Evolutionary conservation across 2,797 vertebrate genomes (phyloP).

Genomic region (Petrocephalus schoutedeni): DNA sequence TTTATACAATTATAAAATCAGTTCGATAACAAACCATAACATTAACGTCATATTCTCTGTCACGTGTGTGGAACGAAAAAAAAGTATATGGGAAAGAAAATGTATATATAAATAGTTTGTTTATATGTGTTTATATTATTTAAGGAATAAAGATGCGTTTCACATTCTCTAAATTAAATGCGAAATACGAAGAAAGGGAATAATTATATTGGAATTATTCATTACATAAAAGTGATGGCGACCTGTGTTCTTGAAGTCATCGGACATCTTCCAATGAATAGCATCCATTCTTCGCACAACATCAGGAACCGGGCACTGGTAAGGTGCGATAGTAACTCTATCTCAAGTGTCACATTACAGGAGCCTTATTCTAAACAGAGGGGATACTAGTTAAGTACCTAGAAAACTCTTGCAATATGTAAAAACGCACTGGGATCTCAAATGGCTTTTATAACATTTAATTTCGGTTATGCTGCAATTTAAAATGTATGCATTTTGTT

Average conservation of each 20-base stretch:
- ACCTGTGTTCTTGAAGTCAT: neutral
- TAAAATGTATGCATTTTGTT: neutral
- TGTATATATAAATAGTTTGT: neutral
- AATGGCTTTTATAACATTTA: neutral
- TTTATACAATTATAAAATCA: neutral
- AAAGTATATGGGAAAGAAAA: neutral
- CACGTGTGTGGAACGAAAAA: neutral
- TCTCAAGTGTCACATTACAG: neutral
- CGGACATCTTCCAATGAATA: neutral
- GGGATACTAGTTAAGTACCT: neutral
- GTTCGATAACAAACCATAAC: neutral
- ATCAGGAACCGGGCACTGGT: neutral
- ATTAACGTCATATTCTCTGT: neutral
- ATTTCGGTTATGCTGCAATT: neutral
- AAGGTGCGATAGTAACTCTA: constrained; percentile 13
- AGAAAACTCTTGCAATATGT: neutral
- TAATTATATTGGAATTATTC: neutral
- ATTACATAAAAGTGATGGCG: neutral
- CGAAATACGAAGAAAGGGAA: neutral
- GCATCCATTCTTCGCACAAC: neutral
- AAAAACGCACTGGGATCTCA: neutral
- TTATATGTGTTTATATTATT: neutral
- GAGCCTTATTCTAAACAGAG: constrained; percentile 15
- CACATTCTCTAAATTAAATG: neutral
- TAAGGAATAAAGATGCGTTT: neutral